These are phyloP conservation scores for cattle (Bos taurus) DNA, from an alignment of 2,113 vertebrate genomes.

Conservation along the genomic window ARS-UCD2.0 NC_037335.1:84535501-84536000, in stretches of 20 bases:
- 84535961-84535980: background rate
- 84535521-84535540: background rate
- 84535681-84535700: background rate
- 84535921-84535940: background rate
- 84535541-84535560: no score
- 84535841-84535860: background rate
- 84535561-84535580: background rate
- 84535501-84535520: background rate
- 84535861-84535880: background rate
- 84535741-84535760: background rate
- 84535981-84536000: background rate
- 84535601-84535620: background rate
- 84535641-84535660: background rate
- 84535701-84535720: background rate
- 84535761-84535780: background rate
- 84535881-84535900: no score
- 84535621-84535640: background rate
- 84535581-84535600: background rate
- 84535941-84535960: no score
- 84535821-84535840: background rate
- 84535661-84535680: background rate
- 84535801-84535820: background rate
- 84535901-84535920: background rate
- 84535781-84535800: background rate
- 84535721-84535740: background rate